Evolutionary conservation across 2,797 vertebrate species (phyloP).

Genomic region (Gymnodraco acuticeps): DNA sequence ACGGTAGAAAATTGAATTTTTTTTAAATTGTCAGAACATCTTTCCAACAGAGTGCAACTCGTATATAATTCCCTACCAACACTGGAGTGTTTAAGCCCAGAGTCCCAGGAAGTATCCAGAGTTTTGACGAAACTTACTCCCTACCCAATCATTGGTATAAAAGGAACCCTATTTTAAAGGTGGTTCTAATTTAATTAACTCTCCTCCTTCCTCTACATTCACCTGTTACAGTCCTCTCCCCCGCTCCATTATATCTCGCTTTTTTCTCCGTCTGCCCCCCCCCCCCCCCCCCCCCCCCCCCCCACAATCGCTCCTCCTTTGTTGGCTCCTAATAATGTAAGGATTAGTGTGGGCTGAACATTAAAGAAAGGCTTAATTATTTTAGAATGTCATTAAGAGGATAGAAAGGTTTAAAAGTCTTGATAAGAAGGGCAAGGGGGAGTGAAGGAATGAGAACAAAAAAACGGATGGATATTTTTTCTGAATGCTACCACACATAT

Average conservation of each 20-base stretch:
- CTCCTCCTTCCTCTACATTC: slow-evolving; percentile 37
- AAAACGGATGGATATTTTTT: slow-evolving; percentile 64
- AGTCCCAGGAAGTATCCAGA: slow-evolving; percentile 56
- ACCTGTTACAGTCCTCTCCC: slow-evolving; percentile 60
- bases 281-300: slow-evolving; percentile 34
- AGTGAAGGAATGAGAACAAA: slow-evolving; percentile 55
- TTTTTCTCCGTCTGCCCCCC: slow-evolving; percentile 47
- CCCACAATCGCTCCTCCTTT: slow-evolving; percentile 68
- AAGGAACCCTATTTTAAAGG: slow-evolving; percentile 36
- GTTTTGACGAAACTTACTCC: slow-evolving; percentile 40
- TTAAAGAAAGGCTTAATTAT: slow-evolving; percentile 83
- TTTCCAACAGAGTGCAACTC: slow-evolving; percentile 37
- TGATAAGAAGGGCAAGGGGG: slow-evolving; percentile 61
- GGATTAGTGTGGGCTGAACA: slow-evolving; percentile 77
- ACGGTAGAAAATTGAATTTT: slow-evolving; percentile 60
- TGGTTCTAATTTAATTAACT: slow-evolving; percentile 16
- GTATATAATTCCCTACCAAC: slow-evolving; percentile 58
- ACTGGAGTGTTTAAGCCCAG: slow-evolving; percentile 31
- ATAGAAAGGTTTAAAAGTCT: slow-evolving; percentile 77
- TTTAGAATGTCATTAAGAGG: slow-evolving; percentile 80
- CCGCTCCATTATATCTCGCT: slow-evolving; percentile 57
- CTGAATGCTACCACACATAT: slow-evolving; percentile 72
- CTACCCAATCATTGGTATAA: slow-evolving; percentile 8
- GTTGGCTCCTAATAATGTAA: slow-evolving; percentile 79
- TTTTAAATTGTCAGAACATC: slow-evolving; percentile 64